Evolutionary conservation across 92 coral and sea anemone genomes (phyloP).

Genomic region (Parazoanthus atlanticus): DNA sequence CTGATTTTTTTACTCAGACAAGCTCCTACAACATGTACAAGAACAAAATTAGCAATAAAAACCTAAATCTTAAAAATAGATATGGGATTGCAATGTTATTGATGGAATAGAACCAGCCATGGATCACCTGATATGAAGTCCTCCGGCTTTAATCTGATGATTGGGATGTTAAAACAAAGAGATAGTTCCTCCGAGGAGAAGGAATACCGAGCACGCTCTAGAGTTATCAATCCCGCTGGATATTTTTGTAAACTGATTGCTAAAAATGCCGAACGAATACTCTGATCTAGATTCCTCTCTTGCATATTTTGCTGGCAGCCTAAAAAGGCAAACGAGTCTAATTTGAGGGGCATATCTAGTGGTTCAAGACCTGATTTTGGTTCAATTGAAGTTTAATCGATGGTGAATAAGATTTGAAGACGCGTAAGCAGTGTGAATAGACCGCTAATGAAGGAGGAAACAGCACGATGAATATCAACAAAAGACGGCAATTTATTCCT

Average conservation of each 20-base stretch:
- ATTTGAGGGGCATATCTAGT: not conserved
- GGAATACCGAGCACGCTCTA: not conserved
- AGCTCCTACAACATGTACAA: not conserved
- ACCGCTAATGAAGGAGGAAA: conserved; percentile 24
- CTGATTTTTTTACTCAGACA: too few relatives aligned
- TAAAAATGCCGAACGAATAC: not conserved
- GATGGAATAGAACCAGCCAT: not conserved
- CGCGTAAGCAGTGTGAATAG: not conserved
- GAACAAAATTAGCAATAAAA: not conserved
- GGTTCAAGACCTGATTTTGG: not conserved
- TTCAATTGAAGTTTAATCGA: conserved; percentile 19
- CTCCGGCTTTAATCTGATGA: not conserved
- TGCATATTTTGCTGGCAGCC: not conserved
- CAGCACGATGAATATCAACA: conserved; percentile 2
- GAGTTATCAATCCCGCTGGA: conserved; percentile 7
- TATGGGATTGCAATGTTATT: not conserved
- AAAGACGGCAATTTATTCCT: conserved; percentile 24
- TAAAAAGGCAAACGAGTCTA: not conserved
- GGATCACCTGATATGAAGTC: not conserved
- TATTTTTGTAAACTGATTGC: not conserved
- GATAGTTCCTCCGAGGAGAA: not conserved
- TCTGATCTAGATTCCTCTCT: not conserved
- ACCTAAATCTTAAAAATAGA: not conserved
- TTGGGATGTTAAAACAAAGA: not conserved
- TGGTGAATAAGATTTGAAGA: conserved; percentile 4